A percentile compares a stretch with the other conserved stretches of the same genome.
These are phyloP conservation scores for Stomatorhinus walkeri DNA, from an alignment of 2,797 vertebrate species.

Conservation along the genomic window DNA sequence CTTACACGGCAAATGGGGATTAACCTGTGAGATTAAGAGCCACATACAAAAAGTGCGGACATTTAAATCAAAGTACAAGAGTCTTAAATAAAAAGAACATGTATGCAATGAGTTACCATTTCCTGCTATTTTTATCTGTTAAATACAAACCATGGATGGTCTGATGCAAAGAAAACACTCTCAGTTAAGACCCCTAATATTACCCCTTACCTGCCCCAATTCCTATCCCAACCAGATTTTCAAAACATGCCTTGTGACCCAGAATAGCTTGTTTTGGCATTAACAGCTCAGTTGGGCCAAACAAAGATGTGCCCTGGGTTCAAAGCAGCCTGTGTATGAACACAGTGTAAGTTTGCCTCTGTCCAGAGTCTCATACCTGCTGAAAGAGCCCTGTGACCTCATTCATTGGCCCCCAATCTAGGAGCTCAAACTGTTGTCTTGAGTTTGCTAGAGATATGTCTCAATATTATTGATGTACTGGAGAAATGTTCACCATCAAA, in stretches of 20 bases:
- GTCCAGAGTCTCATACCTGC: not conserved
- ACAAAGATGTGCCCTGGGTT: not conserved
- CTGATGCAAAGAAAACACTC: not conserved
- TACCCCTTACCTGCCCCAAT: not conserved
- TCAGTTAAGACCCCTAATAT: slow-evolving; percentile 20
- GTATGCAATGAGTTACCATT: not conserved
- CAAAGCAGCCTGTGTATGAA: not conserved
- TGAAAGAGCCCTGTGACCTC: not conserved
- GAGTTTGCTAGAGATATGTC: not conserved
- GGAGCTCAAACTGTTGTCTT: not conserved
- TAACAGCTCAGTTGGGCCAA: not conserved
- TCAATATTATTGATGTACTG: not conserved
- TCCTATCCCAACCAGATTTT: not conserved
- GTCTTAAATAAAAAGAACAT: slow-evolving; percentile 15
- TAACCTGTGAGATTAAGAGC: slow-evolving; percentile 22
- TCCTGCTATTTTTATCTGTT: slow-evolving; percentile 15
- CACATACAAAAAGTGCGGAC: slow-evolving; percentile 14
- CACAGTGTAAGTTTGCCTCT: not conserved
- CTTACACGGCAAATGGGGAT: not conserved
- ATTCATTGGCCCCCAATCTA: not conserved
- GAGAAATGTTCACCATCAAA: slow-evolving; percentile 4
- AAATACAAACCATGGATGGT: not conserved
- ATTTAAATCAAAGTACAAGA: not conserved
- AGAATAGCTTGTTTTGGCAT: not conserved
- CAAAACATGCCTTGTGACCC: not conserved